phyloP scores from a whole-genome alignment of 2,888 invertebrate species.

The Apotomis turbidana region DNA sequence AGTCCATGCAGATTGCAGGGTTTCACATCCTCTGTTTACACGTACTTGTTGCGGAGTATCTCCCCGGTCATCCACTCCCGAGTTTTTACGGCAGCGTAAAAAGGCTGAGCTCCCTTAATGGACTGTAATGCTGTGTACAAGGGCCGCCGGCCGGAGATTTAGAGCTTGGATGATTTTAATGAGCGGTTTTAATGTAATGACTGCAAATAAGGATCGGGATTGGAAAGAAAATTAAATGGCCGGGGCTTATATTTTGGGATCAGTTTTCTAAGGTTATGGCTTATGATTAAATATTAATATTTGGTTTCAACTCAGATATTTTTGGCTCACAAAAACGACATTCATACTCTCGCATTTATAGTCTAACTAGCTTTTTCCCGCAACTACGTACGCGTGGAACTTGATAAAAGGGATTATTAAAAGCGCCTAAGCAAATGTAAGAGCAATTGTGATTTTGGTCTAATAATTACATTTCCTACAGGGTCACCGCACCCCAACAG shows the following conservation, averaged over 20 bases:
- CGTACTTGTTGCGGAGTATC: conserved; percentile 36
- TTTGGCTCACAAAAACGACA: too few relatives aligned
- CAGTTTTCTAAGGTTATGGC: too few relatives aligned
- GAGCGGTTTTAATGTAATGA: conserved; percentile 37
- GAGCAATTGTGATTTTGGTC: too few relatives aligned
- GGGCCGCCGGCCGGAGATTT: conserved; percentile 27
- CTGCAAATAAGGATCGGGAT: conserved; percentile 15
- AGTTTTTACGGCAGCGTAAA: conserved; percentile 32
- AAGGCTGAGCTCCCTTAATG: conserved; percentile 32
- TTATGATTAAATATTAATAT: too few relatives aligned
- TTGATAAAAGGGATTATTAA: too few relatives aligned
- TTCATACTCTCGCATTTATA: too few relatives aligned
- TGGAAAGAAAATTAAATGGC: conserved; percentile 14
- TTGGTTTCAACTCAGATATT: too few relatives aligned
- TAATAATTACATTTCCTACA: too few relatives aligned
- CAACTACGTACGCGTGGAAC: too few relatives aligned
- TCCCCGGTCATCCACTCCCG: conserved; percentile 27
- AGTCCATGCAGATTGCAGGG: background rate
- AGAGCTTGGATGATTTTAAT: conserved; percentile 32
- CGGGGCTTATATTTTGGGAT: background rate
- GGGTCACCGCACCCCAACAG: too few relatives aligned
- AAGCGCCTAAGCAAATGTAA: too few relatives aligned
- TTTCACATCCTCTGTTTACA: conserved; percentile 14
- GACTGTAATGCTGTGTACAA: conserved; percentile 31
- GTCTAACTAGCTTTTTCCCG: too few relatives aligned